Evolutionary conservation across 2,797 vertebrate species (phyloP), one percentile per base, ranked within the genome.

Genomic region (Ispidina lecontei): DNA sequence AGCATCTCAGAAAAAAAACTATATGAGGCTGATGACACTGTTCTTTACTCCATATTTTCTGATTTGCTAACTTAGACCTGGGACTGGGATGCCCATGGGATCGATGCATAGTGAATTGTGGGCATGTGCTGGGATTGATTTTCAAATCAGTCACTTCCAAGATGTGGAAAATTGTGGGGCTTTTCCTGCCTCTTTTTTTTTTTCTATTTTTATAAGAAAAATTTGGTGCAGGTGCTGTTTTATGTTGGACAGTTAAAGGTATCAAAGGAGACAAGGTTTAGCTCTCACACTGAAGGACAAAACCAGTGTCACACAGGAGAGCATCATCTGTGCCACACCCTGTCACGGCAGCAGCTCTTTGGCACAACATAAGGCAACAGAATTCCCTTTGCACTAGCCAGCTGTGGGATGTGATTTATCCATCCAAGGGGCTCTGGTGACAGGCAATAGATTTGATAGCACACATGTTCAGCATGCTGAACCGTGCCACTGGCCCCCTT

Each of bases 311-410:
- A 74, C 87, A 87, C 68, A 90, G 88, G 91, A 94, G 91, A 88
- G 62, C 67, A 84, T 92, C 74, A 96, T 97, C 60, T 84, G 85
- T 84, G 96, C 84, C 86, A 75, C 89, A 91, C 86, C 72, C 75
- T 94, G 89, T 97, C 94, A 90, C 58, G 60, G 94, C 69, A 12
- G 86, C 95, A 96, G 92, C 70, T 97, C 92, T 96, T 96, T 96
- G 94, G 92, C 90, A 94, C 93, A 96, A 96, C 95, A 97, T 96
- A 97, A 93, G 95, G 96, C 91, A 94, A 95, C 92, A 96, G 94
- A 97, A 97, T 96, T 97, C 94, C 95, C 91, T 96, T 95, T 96
- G 87, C 95, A 89, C 87, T 94, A 63, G 83, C 94, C 95, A 95
- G 88, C 91, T 88, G 96, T 96, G 92, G 91, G 71, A 84, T 91